phyloP scores from a whole-genome alignment of 2,888 invertebrate species.

The Tachina fera region DNA sequence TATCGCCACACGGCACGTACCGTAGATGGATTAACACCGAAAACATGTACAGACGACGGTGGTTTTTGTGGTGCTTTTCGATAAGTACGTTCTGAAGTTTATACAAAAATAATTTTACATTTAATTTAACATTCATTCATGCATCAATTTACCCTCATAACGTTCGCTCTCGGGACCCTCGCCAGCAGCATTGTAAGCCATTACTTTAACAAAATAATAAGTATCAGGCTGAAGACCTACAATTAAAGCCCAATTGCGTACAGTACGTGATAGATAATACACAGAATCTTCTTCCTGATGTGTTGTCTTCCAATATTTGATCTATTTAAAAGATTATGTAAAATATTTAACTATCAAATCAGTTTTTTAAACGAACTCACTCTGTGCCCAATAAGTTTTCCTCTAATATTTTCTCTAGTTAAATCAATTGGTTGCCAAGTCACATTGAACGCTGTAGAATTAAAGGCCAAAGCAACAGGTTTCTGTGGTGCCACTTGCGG shows the following conservation, averaged over 20 bases:
- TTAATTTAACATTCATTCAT: background rate
- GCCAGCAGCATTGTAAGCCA: slow-evolving; percentile 98
- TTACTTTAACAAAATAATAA: slow-evolving; percentile 96
- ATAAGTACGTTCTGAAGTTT: slow-evolving; percentile 88
- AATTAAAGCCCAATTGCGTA: slow-evolving; percentile 93
- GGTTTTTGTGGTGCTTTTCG: slow-evolving; percentile 97
- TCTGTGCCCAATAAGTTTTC: slow-evolving; percentile 95
- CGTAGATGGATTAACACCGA: slow-evolving; percentile 92
- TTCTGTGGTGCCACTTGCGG: slow-evolving; percentile 94
- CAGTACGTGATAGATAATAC: slow-evolving; percentile 93
- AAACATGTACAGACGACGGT: slow-evolving; percentile 94
- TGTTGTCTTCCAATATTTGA: slow-evolving; percentile 94
- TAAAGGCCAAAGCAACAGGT: slow-evolving; percentile 90
- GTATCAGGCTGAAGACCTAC: slow-evolving; percentile 96
- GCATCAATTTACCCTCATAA: slow-evolving; percentile 85
- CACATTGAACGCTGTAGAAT: slow-evolving; percentile 96
- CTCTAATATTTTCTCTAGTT: slow-evolving; percentile 92
- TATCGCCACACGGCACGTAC: slow-evolving; percentile 96
- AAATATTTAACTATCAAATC: background rate
- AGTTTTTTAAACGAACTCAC: slow-evolving; percentile 82
- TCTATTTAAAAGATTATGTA: slow-evolving; percentile 80
- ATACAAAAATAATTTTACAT: background rate
- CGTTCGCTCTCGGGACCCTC: slow-evolving; percentile 98
- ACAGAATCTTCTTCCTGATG: slow-evolving; percentile 90
- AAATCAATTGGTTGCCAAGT: slow-evolving; percentile 95